Percentiles rank a stretch among this genome's conserved stretches.
Conservation (phyloP, 2,113 vertebrate species). For the human (Homo sapiens) region GRCh38 chr20:43850001-43850500, state of each 20-base stretch:
- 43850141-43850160: slow-evolving; percentile 42
- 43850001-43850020: slow-evolving; percentile 62
- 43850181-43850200: not conserved
- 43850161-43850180: not conserved
- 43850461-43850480: not conserved
- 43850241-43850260: not conserved
- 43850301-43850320: not conserved
- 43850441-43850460: not conserved
- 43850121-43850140: slow-evolving; percentile 71
- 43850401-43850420: fast-evolving
- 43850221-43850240: not conserved
- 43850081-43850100: slow-evolving; percentile 69
- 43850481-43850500: not conserved
- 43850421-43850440: not conserved
- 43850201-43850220: not conserved
- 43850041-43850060: slow-evolving; percentile 75
- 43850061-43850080: slow-evolving; percentile 79
- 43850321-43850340: slow-evolving; percentile 1
- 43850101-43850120: slow-evolving; percentile 34
- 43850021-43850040: slow-evolving; percentile 76
- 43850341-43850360: not conserved
- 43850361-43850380: not conserved
- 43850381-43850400: not conserved
- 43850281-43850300: not conserved
- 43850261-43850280: not conserved